Evolutionary conservation across 2,797 vertebrate species (phyloP).

Genomic region (Hephaestus fuliginosus): DNA sequence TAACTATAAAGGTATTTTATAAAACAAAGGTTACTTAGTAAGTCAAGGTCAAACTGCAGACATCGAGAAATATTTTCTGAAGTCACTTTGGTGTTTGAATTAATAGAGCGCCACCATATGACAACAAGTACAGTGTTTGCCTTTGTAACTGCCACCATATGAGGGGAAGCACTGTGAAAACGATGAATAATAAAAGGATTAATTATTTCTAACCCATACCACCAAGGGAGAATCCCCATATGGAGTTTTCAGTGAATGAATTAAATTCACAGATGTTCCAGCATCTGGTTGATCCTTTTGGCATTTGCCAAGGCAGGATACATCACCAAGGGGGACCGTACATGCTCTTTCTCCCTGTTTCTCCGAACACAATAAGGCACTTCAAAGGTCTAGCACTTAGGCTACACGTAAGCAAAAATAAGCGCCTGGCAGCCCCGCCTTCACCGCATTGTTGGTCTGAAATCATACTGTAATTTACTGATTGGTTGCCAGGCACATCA

Average conservation of each 20-base stretch:
- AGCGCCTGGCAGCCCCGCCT: conserved; percentile 1
- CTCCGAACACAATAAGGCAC: conserved; percentile 61
- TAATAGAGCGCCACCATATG: conserved; percentile 41
- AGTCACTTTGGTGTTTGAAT: conserved; percentile 14
- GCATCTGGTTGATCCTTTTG: conserved; percentile 82
- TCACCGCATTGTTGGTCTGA: neutral
- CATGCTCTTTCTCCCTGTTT: conserved; percentile 58
- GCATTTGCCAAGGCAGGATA: conserved; percentile 75
- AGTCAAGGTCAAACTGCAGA: conserved; percentile 13
- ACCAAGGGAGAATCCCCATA: conserved; percentile 73
- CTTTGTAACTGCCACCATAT: conserved; percentile 52
- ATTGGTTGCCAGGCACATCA: conserved; percentile 20
- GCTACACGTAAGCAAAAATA: conserved; percentile 40
- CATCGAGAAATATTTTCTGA: neutral
- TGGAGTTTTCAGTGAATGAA: conserved; percentile 73
- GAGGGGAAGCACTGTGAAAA: conserved; percentile 64
- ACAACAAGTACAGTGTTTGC: conserved; percentile 49
- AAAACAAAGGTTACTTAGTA: neutral
- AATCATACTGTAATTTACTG: conserved; percentile 14
- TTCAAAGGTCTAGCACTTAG: conserved; percentile 58
- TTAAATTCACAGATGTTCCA: conserved; percentile 80
- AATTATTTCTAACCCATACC: conserved; percentile 75
- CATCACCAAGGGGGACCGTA: conserved; percentile 40
- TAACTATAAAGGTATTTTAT: neutral
- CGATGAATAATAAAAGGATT: conserved; percentile 77